Evolutionary conservation across 2,797 vertebrate species (phyloP).

Genomic region (Monodelphis domestica): DNA sequence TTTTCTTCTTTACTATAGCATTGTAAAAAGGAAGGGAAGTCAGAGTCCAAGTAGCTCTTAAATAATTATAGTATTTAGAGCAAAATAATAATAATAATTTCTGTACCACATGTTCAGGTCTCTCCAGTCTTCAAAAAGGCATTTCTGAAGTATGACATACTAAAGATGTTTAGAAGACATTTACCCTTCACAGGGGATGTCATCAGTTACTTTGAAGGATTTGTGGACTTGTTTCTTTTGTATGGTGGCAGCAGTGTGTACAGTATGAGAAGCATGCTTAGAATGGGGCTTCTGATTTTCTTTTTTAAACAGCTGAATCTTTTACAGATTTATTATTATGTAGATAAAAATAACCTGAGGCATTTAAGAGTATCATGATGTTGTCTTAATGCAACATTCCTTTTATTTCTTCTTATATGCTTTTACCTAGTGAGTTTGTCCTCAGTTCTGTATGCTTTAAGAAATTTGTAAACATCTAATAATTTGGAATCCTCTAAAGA

Average conservation of each 20-base stretch:
- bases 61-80: slow-evolving; percentile 34
- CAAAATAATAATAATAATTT: slow-evolving; percentile 35
- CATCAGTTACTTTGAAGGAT: neutral
- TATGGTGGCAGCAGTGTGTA: slow-evolving; percentile 9
- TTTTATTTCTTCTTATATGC: slow-evolving; percentile 19
- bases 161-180: slow-evolving; percentile 49
- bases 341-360: neutral
- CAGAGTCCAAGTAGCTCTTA: slow-evolving; percentile 1
- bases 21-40: neutral
- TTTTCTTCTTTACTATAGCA: slow-evolving; percentile 17
- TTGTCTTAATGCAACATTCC: slow-evolving; percentile 31
- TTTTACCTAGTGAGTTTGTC: slow-evolving; percentile 33
- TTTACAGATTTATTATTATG: slow-evolving; percentile 29
- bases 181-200: slow-evolving; percentile 31
- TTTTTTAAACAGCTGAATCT: neutral
- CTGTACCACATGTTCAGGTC: slow-evolving; percentile 8
- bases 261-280: neutral
- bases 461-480: slow-evolving; percentile 24
- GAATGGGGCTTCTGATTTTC: neutral
- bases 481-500: slow-evolving; percentile 6
- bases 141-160: slow-evolving; percentile 48
- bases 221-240: slow-evolving; percentile 24
- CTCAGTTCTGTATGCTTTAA: slow-evolving; percentile 22
- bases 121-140: slow-evolving; percentile 52
- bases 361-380: neutral